Base-by-base conservation (phyloP, 2,797 vertebrate species). In the Falco rusticolus region DNA sequence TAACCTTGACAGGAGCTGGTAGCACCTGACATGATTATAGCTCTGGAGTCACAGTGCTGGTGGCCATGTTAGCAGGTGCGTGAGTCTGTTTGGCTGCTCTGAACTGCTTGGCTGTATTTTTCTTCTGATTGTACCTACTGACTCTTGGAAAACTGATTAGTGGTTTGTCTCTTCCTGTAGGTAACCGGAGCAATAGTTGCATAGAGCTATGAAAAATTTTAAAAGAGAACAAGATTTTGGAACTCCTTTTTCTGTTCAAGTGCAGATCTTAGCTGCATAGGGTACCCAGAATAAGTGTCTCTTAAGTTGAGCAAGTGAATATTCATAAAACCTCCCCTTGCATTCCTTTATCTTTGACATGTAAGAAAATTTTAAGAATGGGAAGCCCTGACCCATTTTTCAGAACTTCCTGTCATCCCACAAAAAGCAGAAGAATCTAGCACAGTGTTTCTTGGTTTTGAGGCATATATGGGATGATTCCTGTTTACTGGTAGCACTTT, bases 381-480 rank as follows among this genome's bases (percentile, higher is more conserved):
- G 76, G 87, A 71, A 84, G 51, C 79, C 75, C 74, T 91, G 72
- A 90, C 76, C 82, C 17, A 2, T 95, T 76, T 91, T 93, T 86
- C n/a, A 43, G 54, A 29, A 64, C 71, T 88, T 96, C 65, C 69
- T 93, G 43, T 93, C 47, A 28, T 68, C 70, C 56, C 47, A 76
- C 82, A 84, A 68, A 91, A 90, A 88, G 63, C 10, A 26, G 22
- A 92, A 83, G 59, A 92, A 87, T 96, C 80, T 76, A 39, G 57
- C 47, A 28, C 63, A 65, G 56, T 1, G 1, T 61, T 80, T 21
- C 24, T 80, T 60, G 33, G 51, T 70, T 93, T 80, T 69, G 71
- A 74, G 83, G 47, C 19, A 4, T 68, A 54, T 78, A 87, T 59
- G 34, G 34, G 50, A 24, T 87, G 43, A 26, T 59, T 88, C 57